Conservation (phyloP, 2,797 vertebrate species). For the Botia almorhae region DNA sequence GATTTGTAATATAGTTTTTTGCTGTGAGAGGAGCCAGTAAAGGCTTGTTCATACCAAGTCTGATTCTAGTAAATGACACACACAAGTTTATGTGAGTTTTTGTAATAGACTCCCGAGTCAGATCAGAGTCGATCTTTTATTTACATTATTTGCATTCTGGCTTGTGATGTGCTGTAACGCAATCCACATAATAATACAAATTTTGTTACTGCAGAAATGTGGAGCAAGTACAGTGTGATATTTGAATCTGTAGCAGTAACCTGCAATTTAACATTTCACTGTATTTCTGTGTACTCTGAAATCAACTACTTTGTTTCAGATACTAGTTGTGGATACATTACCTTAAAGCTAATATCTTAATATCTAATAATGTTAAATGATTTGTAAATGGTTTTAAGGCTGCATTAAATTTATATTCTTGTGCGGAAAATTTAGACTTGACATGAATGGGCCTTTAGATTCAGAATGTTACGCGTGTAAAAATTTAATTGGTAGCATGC, state of each 20-base stretch:
- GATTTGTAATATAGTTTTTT: background rate
- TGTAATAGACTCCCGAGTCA: background rate
- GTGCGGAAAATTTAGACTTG: slow-evolving; percentile 3
- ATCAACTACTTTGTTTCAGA: no score
- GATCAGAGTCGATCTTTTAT: background rate
- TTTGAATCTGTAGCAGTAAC: no score
- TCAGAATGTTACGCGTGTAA: background rate
- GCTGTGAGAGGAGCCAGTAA: background rate
- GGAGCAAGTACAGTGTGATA: no score
- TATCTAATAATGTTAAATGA: no score
- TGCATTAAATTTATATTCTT: background rate
- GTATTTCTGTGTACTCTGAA: no score
- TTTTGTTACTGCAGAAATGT: no score
- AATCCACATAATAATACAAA: background rate
- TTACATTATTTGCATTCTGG: no score
- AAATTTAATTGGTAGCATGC: slow-evolving; percentile 12
- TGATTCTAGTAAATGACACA: background rate
- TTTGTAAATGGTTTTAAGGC: background rate
- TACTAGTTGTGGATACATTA: no score
- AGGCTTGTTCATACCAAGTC: slow-evolving; percentile 15
- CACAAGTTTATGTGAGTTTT: background rate
- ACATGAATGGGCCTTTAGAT: slow-evolving; percentile 4
- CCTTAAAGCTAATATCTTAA: no score
- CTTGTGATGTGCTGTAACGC: background rate
- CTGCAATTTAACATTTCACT: no score